Conservation (phyloP, 2,888 invertebrate genomes). For the Halictus ligatus region DNA sequence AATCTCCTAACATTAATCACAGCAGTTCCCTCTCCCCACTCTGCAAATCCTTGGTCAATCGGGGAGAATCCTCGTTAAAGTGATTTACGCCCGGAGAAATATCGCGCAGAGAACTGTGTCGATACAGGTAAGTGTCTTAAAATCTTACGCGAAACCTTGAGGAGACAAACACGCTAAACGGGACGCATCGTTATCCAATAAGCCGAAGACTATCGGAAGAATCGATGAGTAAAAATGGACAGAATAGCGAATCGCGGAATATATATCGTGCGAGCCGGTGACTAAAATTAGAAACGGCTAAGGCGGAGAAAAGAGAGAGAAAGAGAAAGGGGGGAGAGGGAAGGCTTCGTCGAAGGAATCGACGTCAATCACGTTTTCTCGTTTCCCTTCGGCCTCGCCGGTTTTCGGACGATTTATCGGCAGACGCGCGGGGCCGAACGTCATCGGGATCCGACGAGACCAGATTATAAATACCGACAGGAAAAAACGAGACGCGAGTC, state of each 20-base stretch:
- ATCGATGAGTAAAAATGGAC: slow-evolving; percentile 10
- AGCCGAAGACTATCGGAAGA: not conserved
- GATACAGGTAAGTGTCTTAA: not conserved
- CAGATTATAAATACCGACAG: slow-evolving; percentile 61
- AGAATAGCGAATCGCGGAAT: slow-evolving; percentile 31
- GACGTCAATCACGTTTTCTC: slow-evolving; percentile 41
- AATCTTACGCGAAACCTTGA: not conserved
- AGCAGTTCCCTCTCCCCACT: not conserved
- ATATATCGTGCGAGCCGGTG: slow-evolving; percentile 28
- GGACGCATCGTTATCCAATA: not conserved
- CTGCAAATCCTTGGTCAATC: not conserved
- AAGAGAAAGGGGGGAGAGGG: not conserved
- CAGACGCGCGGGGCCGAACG: slow-evolving; percentile 42
- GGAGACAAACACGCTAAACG: not conserved
- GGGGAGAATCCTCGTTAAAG: not conserved
- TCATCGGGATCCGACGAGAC: slow-evolving; percentile 50
- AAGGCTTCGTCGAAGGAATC: slow-evolving; percentile 20
- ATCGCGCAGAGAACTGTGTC: not conserved
- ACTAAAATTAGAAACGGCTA: slow-evolving; percentile 52
- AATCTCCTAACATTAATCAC: not conserved
- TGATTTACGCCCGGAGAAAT: not conserved
- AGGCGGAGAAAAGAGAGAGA: not conserved
- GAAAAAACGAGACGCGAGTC: slow-evolving; percentile 65
- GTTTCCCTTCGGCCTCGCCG: slow-evolving; percentile 25
- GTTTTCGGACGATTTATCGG: slow-evolving; percentile 60